These are phyloP conservation scores for Nasonovia ribisnigri DNA, from an alignment of 2,888 invertebrate species.

Conservation along the genomic window DNA sequence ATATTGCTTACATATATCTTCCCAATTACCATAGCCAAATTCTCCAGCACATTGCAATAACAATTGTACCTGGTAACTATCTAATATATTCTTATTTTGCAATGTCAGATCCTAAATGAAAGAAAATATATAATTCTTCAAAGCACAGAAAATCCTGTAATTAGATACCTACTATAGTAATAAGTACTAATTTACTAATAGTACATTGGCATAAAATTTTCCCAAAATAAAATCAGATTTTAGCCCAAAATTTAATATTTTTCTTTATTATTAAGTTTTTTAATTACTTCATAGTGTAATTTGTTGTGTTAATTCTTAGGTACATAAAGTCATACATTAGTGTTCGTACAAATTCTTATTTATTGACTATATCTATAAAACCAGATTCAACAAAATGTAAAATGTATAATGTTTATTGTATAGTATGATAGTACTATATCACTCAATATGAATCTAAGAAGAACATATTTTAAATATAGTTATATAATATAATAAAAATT, in stretches of 20 bases:
- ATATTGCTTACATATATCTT: constrained; percentile 73
- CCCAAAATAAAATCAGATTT: background rate
- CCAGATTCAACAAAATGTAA: no score
- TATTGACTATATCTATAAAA: background rate
- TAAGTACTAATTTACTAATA: background rate
- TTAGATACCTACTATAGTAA: background rate
- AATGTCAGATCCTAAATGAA: background rate
- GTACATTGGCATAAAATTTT: background rate
- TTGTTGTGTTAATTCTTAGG: background rate
- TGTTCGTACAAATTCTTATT: background rate
- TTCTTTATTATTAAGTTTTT: background rate
- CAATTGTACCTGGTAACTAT: constrained; percentile 36
- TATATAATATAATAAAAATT: no score
- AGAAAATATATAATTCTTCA: background rate
- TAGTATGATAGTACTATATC: background rate
- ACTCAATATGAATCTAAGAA: background rate
- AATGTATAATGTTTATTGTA: background rate
- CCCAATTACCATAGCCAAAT: constrained; percentile 97
- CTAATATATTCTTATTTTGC: background rate
- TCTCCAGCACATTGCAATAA: constrained; percentile 36
- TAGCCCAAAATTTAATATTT: background rate
- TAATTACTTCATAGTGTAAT: background rate
- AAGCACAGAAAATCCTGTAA: background rate
- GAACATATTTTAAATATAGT: no score
- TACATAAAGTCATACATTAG: background rate